A percentile compares a stretch with the other conserved stretches of the same genome.
Conservation (phyloP, 1,140 invertebrate genomes). For the Hormaphis cornu region DNA sequence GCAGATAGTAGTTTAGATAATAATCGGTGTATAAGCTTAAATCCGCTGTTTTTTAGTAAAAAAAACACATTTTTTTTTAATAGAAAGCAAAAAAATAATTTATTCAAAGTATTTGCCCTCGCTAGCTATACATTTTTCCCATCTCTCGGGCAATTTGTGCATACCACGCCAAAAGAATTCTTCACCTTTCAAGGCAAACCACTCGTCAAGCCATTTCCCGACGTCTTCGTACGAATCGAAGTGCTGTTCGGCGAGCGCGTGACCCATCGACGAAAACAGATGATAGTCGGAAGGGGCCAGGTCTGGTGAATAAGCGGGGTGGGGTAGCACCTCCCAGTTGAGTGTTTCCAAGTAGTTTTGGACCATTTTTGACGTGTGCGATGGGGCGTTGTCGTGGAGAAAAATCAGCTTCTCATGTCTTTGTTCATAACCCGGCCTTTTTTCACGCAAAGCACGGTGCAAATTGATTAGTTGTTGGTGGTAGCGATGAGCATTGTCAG, state of each 20-base stretch:
- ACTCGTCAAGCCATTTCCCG: neutral
- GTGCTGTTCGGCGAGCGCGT: constrained; percentile 34
- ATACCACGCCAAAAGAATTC: constrained; percentile 34
- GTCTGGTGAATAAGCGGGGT: constrained; percentile 38
- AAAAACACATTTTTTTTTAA: too few relatives aligned
- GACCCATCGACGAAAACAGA: constrained; percentile 36
- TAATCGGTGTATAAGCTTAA: too few relatives aligned
- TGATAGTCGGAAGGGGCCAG: constrained; percentile 37
- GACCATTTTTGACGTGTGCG: too few relatives aligned
- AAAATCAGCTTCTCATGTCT: too few relatives aligned
- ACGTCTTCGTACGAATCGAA: constrained; percentile 22
- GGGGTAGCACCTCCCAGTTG: constrained; percentile 33
- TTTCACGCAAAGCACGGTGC: too few relatives aligned
- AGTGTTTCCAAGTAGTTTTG: neutral
- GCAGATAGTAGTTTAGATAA: too few relatives aligned
- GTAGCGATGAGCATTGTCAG: too few relatives aligned
- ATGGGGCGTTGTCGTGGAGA: too few relatives aligned
- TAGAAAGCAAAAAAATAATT: too few relatives aligned
- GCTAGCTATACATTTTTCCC: constrained; percentile 16
- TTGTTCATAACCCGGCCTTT: too few relatives aligned
- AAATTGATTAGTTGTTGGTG: too few relatives aligned
- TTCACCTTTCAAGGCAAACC: neutral
- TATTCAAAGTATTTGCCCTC: constrained; percentile 28
- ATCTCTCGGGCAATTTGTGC: constrained; percentile 33
- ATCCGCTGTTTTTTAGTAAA: too few relatives aligned